Percentiles rank a stretch among this genome's conserved stretches.
These are phyloP conservation scores for Epizoanthus illoricatus DNA, from an alignment of 92 coral and sea anemone genomes.

Conservation along the genomic window DNA sequence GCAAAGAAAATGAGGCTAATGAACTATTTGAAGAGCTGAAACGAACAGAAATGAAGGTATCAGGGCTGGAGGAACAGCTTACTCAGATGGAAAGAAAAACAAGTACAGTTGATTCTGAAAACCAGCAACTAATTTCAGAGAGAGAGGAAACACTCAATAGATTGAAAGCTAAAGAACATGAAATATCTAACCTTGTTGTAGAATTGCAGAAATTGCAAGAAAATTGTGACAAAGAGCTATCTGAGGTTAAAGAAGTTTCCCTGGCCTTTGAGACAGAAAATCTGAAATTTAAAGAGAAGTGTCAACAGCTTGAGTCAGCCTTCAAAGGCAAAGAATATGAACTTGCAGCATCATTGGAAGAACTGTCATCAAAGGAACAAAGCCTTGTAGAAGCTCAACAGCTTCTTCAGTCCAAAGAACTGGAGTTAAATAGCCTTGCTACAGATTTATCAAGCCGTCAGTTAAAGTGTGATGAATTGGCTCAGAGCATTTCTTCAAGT, in stretches of 20 bases:
- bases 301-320: slow-evolving; percentile 45
- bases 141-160: slow-evolving; percentile 47
- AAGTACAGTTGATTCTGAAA: slow-evolving; percentile 34
- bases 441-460: slow-evolving; percentile 15
- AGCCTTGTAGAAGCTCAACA: slow-evolving; percentile 21
- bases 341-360: slow-evolving; percentile 1
- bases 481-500: slow-evolving; percentile 9
- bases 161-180: slow-evolving; percentile 52
- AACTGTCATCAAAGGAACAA: slow-evolving; percentile 1
- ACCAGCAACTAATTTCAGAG: slow-evolving; percentile 41
- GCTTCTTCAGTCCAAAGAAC: slow-evolving; percentile 16
- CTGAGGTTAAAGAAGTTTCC: slow-evolving; percentile 45
- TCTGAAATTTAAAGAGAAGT: slow-evolving; percentile 20
- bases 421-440: neutral
- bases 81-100: slow-evolving; percentile 34
- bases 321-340: slow-evolving; percentile 49
- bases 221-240: slow-evolving; percentile 51
- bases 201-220: slow-evolving; percentile 42
- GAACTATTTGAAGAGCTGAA: slow-evolving; percentile 51
- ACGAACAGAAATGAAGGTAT: slow-evolving; percentile 37
- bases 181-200: slow-evolving; percentile 43
- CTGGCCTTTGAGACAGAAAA: slow-evolving; percentile 45
- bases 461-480: slow-evolving; percentile 23
- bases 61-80: slow-evolving; percentile 40
- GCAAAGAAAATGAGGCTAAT: slow-evolving; percentile 51